Conservation (phyloP, 2,113 vertebrate genomes). For the Petaurus breviceps region DNA sequence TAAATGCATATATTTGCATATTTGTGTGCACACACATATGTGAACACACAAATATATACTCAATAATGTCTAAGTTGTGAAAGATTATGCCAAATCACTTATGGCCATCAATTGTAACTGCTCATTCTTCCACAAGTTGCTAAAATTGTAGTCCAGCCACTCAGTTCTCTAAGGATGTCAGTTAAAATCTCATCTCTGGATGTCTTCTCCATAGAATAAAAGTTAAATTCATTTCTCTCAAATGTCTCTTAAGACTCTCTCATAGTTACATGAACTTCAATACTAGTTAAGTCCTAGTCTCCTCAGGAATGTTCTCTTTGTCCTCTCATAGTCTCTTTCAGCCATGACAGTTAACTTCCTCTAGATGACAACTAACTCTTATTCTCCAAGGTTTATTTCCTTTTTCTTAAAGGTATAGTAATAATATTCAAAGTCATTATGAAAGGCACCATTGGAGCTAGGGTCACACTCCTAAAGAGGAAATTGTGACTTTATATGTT, state of each 20-base stretch:
- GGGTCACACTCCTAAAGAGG: not conserved
- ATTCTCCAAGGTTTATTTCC: not conserved
- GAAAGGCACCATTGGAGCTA: not conserved
- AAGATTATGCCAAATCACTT: not conserved
- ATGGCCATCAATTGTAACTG: not conserved
- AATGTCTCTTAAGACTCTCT: not conserved
- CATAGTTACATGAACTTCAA: not conserved
- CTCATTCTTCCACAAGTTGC: not conserved
- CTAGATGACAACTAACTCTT: not conserved
- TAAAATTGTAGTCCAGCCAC: not conserved
- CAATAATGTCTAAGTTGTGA: not conserved
- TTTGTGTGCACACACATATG: not conserved
- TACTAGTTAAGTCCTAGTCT: not conserved
- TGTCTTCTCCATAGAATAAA: not conserved
- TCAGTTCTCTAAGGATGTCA: not conserved
- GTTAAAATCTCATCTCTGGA: not conserved
- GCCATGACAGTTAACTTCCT: not conserved
- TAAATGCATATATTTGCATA: not conserved
- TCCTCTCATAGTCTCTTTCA: not conserved
- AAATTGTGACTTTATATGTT: not conserved
- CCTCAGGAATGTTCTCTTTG: not conserved
- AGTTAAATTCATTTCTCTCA: not conserved
- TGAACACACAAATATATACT: not conserved
- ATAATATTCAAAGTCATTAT: not conserved
- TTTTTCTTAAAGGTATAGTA: not conserved